Conservation (phyloP, 2,113 vertebrate genomes). For the Thalassoma bifasciatum region DNA sequence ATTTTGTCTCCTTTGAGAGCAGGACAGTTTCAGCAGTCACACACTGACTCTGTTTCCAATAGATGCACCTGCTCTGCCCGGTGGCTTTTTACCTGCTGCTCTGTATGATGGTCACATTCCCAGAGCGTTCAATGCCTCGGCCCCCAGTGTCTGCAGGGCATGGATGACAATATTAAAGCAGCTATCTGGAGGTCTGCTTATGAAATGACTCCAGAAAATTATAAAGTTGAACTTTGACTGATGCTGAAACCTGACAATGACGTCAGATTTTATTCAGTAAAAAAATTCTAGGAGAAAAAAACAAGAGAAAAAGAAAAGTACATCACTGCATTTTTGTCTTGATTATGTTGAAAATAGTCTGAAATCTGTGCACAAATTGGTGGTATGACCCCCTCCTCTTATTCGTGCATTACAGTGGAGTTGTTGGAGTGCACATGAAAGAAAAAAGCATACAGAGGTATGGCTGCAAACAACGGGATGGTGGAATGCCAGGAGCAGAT, state of each 20-base stretch:
- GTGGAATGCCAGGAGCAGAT: conserved; percentile 43
- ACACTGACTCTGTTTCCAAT: conserved; percentile 36
- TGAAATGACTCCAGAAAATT: neutral
- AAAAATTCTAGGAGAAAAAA: conserved; percentile 10
- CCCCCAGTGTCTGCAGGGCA: conserved; percentile 35
- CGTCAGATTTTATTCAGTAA: neutral
- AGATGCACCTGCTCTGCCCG: conserved; percentile 46
- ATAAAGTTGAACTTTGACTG: conserved; percentile 5
- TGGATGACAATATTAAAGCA: conserved; percentile 36
- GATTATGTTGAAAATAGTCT: neutral
- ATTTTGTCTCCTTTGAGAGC: conserved; percentile 13
- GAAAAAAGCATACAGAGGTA: conserved; percentile 20
- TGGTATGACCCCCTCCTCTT: neutral
- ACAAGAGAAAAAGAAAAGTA: neutral
- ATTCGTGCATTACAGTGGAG: conserved; percentile 28
- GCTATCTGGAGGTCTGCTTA: conserved; percentile 21
- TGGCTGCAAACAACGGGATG: conserved; percentile 34
- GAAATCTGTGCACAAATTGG: conserved; percentile 1
- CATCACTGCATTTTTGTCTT: neutral
- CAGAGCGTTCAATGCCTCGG: conserved; percentile 19
- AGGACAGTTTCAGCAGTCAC: conserved; percentile 43
- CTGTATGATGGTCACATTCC: conserved; percentile 56
- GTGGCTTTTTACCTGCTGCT: conserved; percentile 59
- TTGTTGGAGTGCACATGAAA: conserved; percentile 8
- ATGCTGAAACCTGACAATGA: neutral